Evolutionary conservation across 1,140 invertebrate genomes (phyloP).

Genomic region (Chironomus tepperi): DNA sequence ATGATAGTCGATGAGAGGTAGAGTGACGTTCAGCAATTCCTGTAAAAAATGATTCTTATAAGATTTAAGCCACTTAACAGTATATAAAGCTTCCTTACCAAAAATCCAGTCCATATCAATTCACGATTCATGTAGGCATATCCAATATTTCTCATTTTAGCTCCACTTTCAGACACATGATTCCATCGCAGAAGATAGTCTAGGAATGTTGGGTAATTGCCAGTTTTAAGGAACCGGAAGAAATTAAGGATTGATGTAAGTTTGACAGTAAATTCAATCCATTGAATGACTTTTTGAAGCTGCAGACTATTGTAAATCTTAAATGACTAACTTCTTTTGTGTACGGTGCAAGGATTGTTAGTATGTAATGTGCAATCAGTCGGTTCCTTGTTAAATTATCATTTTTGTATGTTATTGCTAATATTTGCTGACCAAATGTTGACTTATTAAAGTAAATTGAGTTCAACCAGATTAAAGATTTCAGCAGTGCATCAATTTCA

Average conservation of each 20-base stretch:
- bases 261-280: constrained; percentile 45
- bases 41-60: too few relatives aligned
- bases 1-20: constrained; percentile 52
- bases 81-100: too few relatives aligned
- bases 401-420: constrained; percentile 48
- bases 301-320: constrained; percentile 36
- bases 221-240: constrained; percentile 50
- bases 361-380: constrained; percentile 46
- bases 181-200: constrained; percentile 46
- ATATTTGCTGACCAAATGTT: constrained; percentile 53
- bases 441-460: constrained; percentile 44
- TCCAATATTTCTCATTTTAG: constrained; percentile 45
- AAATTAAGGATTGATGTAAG: constrained; percentile 51
- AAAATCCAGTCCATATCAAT: constrained; percentile 57
- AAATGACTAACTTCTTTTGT: constrained; percentile 45
- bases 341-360: constrained; percentile 45
- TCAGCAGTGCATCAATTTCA: constrained; percentile 48
- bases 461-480: constrained; percentile 48
- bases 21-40: constrained; percentile 49
- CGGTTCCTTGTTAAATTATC: constrained; percentile 43
- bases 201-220: constrained; percentile 49
- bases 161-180: constrained; percentile 42
- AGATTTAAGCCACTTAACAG: too few relatives aligned
- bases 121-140: constrained; percentile 54
- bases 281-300: constrained; percentile 41